A percentile compares a stretch with the other conserved stretches of the same genome.
Evolutionary conservation across 2,113 vertebrate genomes (phyloP).

Genomic region (Hyperopisus bebe): DNA sequence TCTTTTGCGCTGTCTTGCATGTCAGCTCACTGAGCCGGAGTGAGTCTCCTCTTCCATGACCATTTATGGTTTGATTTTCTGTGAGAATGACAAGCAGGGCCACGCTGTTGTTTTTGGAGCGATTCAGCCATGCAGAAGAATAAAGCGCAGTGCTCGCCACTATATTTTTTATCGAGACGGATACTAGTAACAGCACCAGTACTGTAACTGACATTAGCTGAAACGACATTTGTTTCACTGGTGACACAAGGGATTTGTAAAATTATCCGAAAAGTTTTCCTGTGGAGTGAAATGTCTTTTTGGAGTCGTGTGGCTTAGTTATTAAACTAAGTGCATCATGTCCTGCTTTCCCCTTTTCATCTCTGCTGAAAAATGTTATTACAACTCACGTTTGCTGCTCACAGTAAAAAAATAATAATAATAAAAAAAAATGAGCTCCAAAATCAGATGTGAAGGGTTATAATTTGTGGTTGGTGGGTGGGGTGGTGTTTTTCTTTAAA

Average conservation of each 20-base stretch:
- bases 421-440: neutral
- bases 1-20: neutral
- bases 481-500: conserved; percentile 24
- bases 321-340: neutral
- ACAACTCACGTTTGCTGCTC: neutral
- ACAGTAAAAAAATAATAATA: neutral
- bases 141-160: neutral
- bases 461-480: conserved; percentile 27
- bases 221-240: neutral
- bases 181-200: neutral
- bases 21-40: neutral
- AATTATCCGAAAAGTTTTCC: neutral
- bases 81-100: neutral
- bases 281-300: conserved; percentile 5
- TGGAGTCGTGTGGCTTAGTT: neutral
- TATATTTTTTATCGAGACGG: neutral
- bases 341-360: neutral
- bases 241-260: neutral
- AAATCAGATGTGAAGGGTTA: neutral
- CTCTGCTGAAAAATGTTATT: conserved; percentile 1
- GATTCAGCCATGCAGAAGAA: neutral
- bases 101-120: neutral
- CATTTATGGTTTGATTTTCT: conserved; percentile 14
- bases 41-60: neutral
- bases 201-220: neutral